These are phyloP conservation scores for Gasterosteus aculeatus DNA, from an alignment of 2,113 vertebrate species.

Conservation along the genomic window DNA sequence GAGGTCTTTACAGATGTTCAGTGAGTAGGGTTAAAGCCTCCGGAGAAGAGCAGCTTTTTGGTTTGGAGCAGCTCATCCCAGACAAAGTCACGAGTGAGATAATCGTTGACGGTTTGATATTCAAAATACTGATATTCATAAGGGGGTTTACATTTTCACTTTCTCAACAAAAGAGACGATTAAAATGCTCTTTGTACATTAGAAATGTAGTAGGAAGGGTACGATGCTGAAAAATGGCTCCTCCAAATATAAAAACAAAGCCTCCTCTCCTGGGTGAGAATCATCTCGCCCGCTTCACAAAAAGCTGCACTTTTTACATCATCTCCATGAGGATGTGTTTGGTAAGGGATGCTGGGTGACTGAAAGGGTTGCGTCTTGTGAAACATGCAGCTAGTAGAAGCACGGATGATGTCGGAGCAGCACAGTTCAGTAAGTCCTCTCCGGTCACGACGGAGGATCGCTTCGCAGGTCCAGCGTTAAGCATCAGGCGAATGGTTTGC, in stretches of 20 bases:
- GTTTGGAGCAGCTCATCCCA: conserved; percentile 1
- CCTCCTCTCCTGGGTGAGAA: conserved; percentile 1
- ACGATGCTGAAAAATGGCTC: not conserved
- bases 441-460: not conserved
- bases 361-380: conserved; percentile 5
- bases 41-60: conserved; percentile 1
- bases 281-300: conserved; percentile 7
- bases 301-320: conserved; percentile 8
- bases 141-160: not conserved
- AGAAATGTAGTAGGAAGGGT: not conserved
- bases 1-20: not conserved
- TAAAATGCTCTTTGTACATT: too few species aligned
- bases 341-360: not conserved
- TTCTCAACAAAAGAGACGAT: not conserved
- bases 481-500: not conserved
- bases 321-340: not conserved
- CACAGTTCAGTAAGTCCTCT: conserved; percentile 13
- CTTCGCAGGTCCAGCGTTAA: not conserved
- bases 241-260: conserved; percentile 1
- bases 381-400: conserved; percentile 46
- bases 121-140: not conserved
- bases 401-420: not conserved
- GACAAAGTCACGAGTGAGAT: not conserved
- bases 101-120: not conserved
- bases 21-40: conserved; percentile 10